Percentiles rank a stretch among this genome's conserved stretches.
Evolutionary conservation across 2,888 invertebrate genomes (phyloP).

Genomic region (Danaus chrysippus): DNA sequence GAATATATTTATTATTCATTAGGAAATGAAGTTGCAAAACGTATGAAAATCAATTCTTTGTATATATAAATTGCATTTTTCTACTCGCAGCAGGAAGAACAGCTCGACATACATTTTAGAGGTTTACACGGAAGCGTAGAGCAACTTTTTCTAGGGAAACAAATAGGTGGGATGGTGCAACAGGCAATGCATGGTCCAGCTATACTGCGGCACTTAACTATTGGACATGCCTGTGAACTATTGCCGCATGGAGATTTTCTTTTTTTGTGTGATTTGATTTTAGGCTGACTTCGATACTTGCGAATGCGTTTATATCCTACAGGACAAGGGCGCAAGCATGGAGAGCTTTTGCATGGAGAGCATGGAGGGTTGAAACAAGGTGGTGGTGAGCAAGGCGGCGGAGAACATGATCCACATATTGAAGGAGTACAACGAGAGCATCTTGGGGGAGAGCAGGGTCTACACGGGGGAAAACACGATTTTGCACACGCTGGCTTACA

Average conservation of each 20-base stretch:
- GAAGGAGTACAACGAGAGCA: slow-evolving; percentile 25
- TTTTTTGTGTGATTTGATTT: slow-evolving; percentile 51
- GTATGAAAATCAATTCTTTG: too few relatives aligned
- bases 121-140: slow-evolving; percentile 39
- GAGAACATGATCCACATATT: slow-evolving; percentile 19
- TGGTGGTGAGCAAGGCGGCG: slow-evolving; percentile 29
- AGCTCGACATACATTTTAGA: slow-evolving; percentile 33
- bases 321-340: slow-evolving; percentile 57
- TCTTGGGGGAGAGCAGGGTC: slow-evolving; percentile 28
- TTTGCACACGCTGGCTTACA: slow-evolving; percentile 40
- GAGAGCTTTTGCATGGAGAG: slow-evolving; percentile 50
- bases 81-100: slow-evolving; percentile 22
- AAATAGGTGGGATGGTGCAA: slow-evolving; percentile 32
- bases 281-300: slow-evolving; percentile 51
- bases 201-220: slow-evolving; percentile 56
- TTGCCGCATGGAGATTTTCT: slow-evolving; percentile 62
- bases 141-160: slow-evolving; percentile 46
- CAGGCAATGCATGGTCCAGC: slow-evolving; percentile 47
- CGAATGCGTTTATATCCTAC: slow-evolving; percentile 50
- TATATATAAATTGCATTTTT: too few relatives aligned
- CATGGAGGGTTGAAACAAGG: slow-evolving; percentile 39
- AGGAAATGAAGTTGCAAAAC: too few relatives aligned
- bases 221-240: slow-evolving; percentile 50
- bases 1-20: too few relatives aligned
- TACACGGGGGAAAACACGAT: slow-evolving; percentile 34